Base-by-base conservation (phyloP, 1,140 invertebrate species). In the Wiebesia pumilae region DNA sequence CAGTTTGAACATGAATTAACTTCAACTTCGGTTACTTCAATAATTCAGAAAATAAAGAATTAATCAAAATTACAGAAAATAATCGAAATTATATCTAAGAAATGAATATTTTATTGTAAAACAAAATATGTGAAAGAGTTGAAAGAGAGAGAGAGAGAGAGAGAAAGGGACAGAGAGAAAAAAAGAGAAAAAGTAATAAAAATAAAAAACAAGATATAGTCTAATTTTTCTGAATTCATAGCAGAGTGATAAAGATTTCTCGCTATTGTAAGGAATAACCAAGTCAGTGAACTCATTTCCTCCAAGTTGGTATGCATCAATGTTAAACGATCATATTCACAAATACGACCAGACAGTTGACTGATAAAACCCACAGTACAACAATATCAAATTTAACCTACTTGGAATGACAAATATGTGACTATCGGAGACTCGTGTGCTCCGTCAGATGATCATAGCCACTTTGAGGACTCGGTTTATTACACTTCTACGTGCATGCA, bases 301-400 rank as follows among this genome's bases (percentile, higher is more conserved):
- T 62, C 24, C 19, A 62, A 3, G 10, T 62, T 62, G 24, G 58
- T 24, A 62, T 62, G 24, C 58, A 62, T 62, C 14, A 62, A 27
- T 24, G 24, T 62, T 62, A 62, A 4, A 0, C 24, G 4, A 27
- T 62, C 58, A 4, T 62, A 27, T 62, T 27, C 27, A 7, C 14
- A 62, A 62, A 21, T 62, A 54, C 12, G 12, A 47, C 19, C 14
- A 62, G 58, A 62, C 58, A 27, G 2, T 62, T 27, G 27, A 62
- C 24, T 6, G 58, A 62, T 62, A 27, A 62, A 62, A 7, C 54
- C 21, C 38, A 7, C 71, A 30, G 6, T 77, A 35, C 47, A 84
- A 78, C 51, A 79, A 84, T 79, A 38, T 78, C 33, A 79, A 78
- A 78, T 71, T 69, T 82, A 84, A 84, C 73, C 75, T 35, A 84